Evolutionary conservation across 2,888 invertebrate genomes (phyloP).

Genomic region (Dasysyrphus tricinctus): DNA sequence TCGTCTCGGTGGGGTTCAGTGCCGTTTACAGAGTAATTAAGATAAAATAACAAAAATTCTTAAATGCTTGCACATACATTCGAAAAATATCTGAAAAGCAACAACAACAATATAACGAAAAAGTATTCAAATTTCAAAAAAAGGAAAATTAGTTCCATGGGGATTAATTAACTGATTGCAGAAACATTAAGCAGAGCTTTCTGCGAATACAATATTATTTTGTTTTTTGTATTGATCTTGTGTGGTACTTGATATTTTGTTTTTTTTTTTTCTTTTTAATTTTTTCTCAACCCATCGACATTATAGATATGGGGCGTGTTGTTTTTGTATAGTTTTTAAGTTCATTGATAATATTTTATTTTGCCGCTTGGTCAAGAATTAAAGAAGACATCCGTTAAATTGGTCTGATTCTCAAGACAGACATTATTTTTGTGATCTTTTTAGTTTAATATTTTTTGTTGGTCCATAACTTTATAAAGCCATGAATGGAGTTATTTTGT

Average conservation of each 20-base stretch:
- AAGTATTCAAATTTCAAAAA: constrained; percentile 50
- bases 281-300: constrained; percentile 3
- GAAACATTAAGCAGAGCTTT: constrained; percentile 69
- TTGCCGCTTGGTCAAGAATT: constrained; percentile 18
- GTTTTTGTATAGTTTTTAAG: constrained; percentile 6
- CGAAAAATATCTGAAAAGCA: constrained; percentile 15
- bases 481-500: not conserved
- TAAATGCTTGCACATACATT: constrained; percentile 20
- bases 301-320: constrained; percentile 57
- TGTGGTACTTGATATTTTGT: constrained; percentile 55
- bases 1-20: constrained; percentile 1
- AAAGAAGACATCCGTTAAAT: constrained; percentile 26
- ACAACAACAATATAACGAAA: not conserved
- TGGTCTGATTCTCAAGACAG: constrained; percentile 10
- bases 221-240: constrained; percentile 40
- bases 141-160: constrained; percentile 60
- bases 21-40: constrained; percentile 57
- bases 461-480: not conserved
- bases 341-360: constrained; percentile 46
- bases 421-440: not conserved
- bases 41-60: constrained; percentile 41
- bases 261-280: constrained; percentile 6
- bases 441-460: not conserved
- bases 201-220: constrained; percentile 21
- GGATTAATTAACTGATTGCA: constrained; percentile 70